These are phyloP conservation scores for Saguinus midas DNA, from an alignment of 2,113 vertebrate species.

Conservation along the genomic window DNA sequence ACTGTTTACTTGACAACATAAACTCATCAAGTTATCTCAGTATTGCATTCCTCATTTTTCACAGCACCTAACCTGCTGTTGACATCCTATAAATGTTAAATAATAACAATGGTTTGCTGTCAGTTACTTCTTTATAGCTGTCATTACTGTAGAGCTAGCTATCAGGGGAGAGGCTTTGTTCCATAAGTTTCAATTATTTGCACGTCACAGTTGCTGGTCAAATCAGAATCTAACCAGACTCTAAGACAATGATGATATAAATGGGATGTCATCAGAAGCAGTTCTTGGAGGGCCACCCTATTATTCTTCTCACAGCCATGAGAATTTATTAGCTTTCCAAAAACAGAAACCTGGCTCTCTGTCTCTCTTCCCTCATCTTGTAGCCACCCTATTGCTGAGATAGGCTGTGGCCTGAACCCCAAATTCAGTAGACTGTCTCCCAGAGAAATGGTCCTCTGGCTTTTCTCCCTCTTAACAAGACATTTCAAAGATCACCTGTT, in stretches of 20 bases:
- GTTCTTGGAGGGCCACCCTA: not conserved
- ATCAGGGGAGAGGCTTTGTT: not conserved
- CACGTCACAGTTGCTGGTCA: not conserved
- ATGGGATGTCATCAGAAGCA: not conserved
- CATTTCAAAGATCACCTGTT: not conserved
- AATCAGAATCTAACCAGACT: not conserved
- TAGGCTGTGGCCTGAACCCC: not conserved
- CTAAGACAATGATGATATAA: not conserved
- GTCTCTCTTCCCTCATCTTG: not conserved
- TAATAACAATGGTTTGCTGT: conserved; percentile 26
- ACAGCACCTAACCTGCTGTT: not conserved
- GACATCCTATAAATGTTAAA: conserved; percentile 19
- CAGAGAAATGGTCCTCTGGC: not conserved
- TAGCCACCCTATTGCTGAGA: not conserved
- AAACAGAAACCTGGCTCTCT: not conserved
- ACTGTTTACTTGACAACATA: not conserved
- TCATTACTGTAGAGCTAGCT: not conserved
- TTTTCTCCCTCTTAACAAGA: conserved; percentile 22
- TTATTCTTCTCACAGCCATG: not conserved
- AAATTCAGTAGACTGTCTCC: not conserved
- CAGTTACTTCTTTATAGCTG: not conserved
- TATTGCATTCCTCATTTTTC: not conserved
- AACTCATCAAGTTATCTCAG: not conserved
- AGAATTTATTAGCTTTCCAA: not conserved
- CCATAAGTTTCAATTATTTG: conserved; percentile 16